These are phyloP conservation scores for Nematopogon swammerdamellus DNA, from an alignment of 2,888 invertebrate species.

Conservation along the genomic window DNA sequence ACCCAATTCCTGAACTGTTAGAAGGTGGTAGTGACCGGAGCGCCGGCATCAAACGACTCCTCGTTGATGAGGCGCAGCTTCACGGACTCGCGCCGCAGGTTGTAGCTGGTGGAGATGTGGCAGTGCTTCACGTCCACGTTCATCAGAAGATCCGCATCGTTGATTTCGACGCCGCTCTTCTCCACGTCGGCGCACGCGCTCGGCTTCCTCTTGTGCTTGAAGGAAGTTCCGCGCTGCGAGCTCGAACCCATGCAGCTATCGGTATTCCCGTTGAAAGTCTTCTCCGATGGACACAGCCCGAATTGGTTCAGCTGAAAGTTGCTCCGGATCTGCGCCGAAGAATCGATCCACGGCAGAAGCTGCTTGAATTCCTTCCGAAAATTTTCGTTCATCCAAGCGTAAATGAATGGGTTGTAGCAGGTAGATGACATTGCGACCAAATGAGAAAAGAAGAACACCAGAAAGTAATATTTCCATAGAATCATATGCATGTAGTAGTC, in stretches of 20 bases:
- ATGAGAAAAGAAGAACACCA: constrained; percentile 89
- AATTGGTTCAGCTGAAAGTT: constrained; percentile 49
- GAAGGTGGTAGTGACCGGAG: neutral
- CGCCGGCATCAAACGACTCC: constrained; percentile 34
- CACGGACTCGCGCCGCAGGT: constrained; percentile 43
- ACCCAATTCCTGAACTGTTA: neutral
- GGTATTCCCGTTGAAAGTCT: constrained; percentile 73
- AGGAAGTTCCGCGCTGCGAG: constrained; percentile 49
- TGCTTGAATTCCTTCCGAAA: constrained; percentile 91
- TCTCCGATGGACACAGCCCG: constrained; percentile 60
- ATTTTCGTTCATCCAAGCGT: constrained; percentile 96
- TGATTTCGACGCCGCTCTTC: constrained; percentile 47
- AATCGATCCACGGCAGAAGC: constrained; percentile 64
- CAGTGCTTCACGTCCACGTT: constrained; percentile 47
- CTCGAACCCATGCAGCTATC: constrained; percentile 61
- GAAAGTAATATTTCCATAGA: constrained; percentile 77
- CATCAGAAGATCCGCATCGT: constrained; percentile 31
- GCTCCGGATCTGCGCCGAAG: constrained; percentile 34
- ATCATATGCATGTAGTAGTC: constrained; percentile 74
- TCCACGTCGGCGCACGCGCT: constrained; percentile 62
- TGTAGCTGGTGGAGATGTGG: constrained; percentile 48
- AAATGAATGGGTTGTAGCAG: constrained; percentile 95
- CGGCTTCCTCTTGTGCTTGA: constrained; percentile 52
- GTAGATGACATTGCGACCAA: constrained; percentile 94
- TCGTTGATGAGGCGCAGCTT: constrained; percentile 45